phyloP scores from a whole-genome alignment of 2,888 invertebrate genomes.

The Tetramorium bicarinatum region DNA sequence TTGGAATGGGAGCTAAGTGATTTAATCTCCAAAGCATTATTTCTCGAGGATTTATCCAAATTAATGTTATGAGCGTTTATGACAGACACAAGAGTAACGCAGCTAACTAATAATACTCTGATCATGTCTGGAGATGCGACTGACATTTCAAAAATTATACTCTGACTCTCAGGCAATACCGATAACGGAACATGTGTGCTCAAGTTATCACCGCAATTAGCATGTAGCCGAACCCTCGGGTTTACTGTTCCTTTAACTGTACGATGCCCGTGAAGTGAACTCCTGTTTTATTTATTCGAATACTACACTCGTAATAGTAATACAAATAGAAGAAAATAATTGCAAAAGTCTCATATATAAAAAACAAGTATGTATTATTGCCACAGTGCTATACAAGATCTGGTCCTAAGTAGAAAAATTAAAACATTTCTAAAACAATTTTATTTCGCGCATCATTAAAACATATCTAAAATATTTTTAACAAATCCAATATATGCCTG shows the following conservation, averaged over 20 bases:
- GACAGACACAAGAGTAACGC: constrained; percentile 62
- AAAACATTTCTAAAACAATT: constrained; percentile 25
- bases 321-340: not conserved
- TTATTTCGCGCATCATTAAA: not conserved
- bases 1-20: constrained; percentile 47
- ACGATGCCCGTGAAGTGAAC: not conserved
- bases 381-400: constrained; percentile 28
- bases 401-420: not conserved
- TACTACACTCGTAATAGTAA: not conserved
- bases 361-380: constrained; percentile 23
- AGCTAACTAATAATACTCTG: constrained; percentile 41
- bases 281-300: not conserved
- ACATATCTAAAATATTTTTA: constrained; percentile 23
- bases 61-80: constrained; percentile 74
- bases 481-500: not conserved
- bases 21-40: constrained; percentile 66
- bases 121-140: constrained; percentile 77
- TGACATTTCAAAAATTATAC: constrained; percentile 35
- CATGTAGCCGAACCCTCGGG: constrained; percentile 66
- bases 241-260: constrained; percentile 51
- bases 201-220: constrained; percentile 79
- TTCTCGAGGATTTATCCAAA: constrained; percentile 69
- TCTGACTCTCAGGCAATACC: constrained; percentile 34
- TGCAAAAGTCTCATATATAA: not conserved
- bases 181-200: constrained; percentile 80